phyloP scores from a whole-genome alignment of 2,797 vertebrate genomes.

The Calcarius lapponicus region DNA sequence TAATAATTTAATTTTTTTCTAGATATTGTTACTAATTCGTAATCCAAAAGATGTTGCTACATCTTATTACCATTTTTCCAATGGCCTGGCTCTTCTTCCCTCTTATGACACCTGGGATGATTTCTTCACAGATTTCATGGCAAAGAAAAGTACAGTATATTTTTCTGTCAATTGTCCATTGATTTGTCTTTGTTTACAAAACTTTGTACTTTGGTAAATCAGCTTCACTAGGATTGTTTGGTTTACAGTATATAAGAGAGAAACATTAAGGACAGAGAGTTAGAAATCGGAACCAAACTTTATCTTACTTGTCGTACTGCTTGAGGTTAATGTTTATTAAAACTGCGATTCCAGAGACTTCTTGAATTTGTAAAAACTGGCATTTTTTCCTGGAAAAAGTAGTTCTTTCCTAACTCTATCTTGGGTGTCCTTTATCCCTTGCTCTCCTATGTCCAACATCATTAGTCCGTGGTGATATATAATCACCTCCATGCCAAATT shows the following conservation, averaged over 20 bases:
- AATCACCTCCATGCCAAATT: neutral
- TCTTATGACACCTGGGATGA: conserved; percentile 74
- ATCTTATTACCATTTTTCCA: conserved; percentile 81
- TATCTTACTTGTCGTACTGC: neutral
- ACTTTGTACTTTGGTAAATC: neutral
- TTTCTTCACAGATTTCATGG: conserved; percentile 77
- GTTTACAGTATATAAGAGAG: neutral
- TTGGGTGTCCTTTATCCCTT: neutral
- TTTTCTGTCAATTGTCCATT: neutral
- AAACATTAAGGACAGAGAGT: neutral
- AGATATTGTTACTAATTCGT: conserved; percentile 80
- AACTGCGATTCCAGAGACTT: neutral
- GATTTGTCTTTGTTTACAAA: neutral
- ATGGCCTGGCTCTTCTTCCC: conserved; percentile 64
- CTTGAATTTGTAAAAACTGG: neutral
- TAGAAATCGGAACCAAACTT: neutral
- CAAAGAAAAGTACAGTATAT: conserved; percentile 73
- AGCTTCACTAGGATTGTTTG: neutral
- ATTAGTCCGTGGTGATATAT: fast-evolving
- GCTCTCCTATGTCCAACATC: neutral
- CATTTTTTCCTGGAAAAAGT: neutral
- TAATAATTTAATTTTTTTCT: neutral
- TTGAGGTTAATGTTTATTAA: neutral
- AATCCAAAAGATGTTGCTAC: conserved; percentile 84
- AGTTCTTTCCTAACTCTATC: too few relatives aligned